Base-by-base conservation (phyloP, 2,888 invertebrate genomes). In the Cosmia trapezina region DNA sequence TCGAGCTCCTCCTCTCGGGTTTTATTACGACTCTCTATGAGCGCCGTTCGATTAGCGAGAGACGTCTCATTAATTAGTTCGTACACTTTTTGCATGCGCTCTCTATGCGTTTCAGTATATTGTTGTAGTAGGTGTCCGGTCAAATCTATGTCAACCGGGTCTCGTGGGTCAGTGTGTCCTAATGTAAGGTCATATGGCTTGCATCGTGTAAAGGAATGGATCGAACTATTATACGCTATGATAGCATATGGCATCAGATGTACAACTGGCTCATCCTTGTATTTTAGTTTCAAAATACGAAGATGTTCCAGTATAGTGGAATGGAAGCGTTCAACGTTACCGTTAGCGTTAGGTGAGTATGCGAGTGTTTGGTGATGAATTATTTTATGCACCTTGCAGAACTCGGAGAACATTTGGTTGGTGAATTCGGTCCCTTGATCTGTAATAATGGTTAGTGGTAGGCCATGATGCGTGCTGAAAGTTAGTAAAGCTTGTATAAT, bases 391-490 rank as follows among this genome's bases (percentile, higher is more conserved):
- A 64, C 22, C 9, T 17, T 51, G 7, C 41, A 41, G 41, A 64
- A 64, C 22, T 64, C 64, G 12, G 53, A 41, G 53, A 64, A 64
- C 37, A 64, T 17, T 17, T 64, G 63, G 22, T 64, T 53, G 11
- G 51, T 51, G 17, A 51, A 64, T 41, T 64, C 64, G 11, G 53
- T 64, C n/a, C 63, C 63, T 12, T 53, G 51, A 37, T 64, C 63
- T n/a, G 63, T 53, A 41, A 64, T 53, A 17, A 64, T 53, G 14
- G 51, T 64, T 37, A 51, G n/a, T 22, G 63, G 63, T 17, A 53
- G 7, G 19, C 63, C 63, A 22, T 64, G 63, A 9, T 64, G 63
- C n/a, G 63, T 64, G 37, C 63, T 41, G 33, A 53, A 64, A 1
- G 8, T 37, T 51, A 64, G 5, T 43, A 65, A 43, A 28, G 43